Evolutionary conservation across 1,140 invertebrate species (phyloP).

Genomic region (Anastatus disparis): DNA sequence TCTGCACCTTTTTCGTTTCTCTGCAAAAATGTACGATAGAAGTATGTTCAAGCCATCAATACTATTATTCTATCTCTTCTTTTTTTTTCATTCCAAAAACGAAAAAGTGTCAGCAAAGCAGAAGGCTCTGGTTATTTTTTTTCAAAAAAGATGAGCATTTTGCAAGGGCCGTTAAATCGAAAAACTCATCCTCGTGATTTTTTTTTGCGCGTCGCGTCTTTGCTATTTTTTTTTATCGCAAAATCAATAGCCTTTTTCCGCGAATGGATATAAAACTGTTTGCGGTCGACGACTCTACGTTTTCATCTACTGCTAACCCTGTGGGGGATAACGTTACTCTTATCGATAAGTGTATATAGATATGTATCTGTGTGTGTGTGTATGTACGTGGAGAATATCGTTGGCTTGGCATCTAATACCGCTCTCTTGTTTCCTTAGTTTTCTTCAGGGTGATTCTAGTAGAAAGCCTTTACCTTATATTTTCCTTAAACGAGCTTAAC

Average conservation of each 20-base stretch:
- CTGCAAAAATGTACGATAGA: no score
- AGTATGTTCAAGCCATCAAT: no score
- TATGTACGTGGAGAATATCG: not conserved
- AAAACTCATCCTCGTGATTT: not conserved
- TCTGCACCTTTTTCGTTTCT: no score
- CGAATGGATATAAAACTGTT: constrained; percentile 21
- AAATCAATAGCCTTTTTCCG: constrained; percentile 23
- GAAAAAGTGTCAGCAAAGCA: no score
- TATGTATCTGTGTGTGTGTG: not conserved
- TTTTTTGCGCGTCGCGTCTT: not conserved
- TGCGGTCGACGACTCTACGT: constrained; percentile 1
- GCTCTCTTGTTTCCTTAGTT: constrained; percentile 44
- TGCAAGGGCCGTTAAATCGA: no score
- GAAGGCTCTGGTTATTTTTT: no score
- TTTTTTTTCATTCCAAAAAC: no score
- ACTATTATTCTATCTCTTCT: no score
- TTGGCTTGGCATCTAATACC: not conserved
- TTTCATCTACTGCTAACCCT: constrained; percentile 34
- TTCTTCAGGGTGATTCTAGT: constrained; percentile 50
- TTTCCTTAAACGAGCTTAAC: not conserved
- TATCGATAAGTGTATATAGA: constrained; percentile 1
- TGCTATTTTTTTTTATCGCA: constrained; percentile 8
- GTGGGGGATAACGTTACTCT: constrained; percentile 11
- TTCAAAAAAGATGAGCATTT: no score
- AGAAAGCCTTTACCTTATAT: constrained; percentile 44